These are phyloP conservation scores for Caenorhabditis sp. DNA, from an alignment of 2,888 invertebrate species.

Conservation along the genomic window DNA sequence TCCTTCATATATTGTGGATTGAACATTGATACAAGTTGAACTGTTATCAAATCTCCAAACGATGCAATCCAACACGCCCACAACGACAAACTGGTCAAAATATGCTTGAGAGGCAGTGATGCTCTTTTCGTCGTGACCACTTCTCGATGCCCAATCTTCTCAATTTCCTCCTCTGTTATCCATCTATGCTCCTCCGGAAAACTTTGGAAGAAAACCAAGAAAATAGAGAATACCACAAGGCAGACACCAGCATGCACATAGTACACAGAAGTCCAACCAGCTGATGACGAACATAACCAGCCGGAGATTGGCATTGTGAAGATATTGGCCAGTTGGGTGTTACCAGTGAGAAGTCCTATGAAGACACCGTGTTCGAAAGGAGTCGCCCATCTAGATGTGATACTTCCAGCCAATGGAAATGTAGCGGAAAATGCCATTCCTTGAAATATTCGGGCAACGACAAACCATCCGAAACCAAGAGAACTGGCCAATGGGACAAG, in stretches of 20 bases:
- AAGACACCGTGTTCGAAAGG: conserved; percentile 46
- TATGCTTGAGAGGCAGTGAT: conserved; percentile 35
- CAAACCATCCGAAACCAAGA: conserved; percentile 39
- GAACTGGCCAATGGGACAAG: conserved; percentile 38
- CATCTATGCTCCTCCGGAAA: conserved; percentile 37
- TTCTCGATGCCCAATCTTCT: conserved; percentile 24
- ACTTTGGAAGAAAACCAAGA: conserved; percentile 33
- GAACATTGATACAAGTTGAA: conserved; percentile 48
- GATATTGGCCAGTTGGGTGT: conserved; percentile 45
- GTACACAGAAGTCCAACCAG: conserved; percentile 47
- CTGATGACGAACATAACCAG: conserved; percentile 41
- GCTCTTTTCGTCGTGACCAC: not conserved
- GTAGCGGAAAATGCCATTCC: conserved; percentile 49
- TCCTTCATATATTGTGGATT: conserved; percentile 55
- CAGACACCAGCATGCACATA: conserved; percentile 44
- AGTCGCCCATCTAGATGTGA: conserved; percentile 46
- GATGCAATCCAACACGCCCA: conserved; percentile 52
- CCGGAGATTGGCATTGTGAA: conserved; percentile 50
- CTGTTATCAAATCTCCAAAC: conserved; percentile 48
- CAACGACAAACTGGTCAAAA: conserved; percentile 37
- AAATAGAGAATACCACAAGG: conserved; percentile 22
- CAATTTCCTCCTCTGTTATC: conserved; percentile 35
- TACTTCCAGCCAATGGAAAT: conserved; percentile 43
- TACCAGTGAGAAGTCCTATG: conserved; percentile 45
- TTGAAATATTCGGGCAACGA: conserved; percentile 40